Evolutionary conservation across 2,888 invertebrate genomes (phyloP), one percentile per base, ranked within the genome.

Genomic region (Apamea crenata): DNA sequence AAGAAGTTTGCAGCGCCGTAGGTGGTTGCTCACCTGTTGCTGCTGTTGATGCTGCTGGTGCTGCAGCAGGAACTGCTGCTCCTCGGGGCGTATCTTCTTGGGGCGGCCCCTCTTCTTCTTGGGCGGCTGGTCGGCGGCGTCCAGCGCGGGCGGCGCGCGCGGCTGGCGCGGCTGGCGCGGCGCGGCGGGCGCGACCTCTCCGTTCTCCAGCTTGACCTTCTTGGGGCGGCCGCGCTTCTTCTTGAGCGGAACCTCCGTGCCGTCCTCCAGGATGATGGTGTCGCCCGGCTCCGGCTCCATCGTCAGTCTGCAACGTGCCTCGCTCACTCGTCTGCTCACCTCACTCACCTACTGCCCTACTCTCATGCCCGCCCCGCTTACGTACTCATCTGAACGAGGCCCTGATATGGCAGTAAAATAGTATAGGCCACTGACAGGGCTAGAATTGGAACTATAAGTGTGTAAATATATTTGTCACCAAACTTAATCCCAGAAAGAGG

Each of bases 221-320:
- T 99, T 99, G 82, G 99, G 99, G n/a, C 99, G 96, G 1, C 99
- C 99, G n/a, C 99, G 97, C 94, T 99, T 99, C 97, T 99, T 99
- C 96, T 99, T 99, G 70, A 98, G 98, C 0, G 98, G 98, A 84
- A 98, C 96, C 91, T 97, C 97, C 74, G 97, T 97, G 89, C 97
- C 97, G 94, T 97, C 97, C 91, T 97, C 97, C 76, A 97, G 97
- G 78, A 97, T 94, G 90, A 97, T 97, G 85, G 97, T 97, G 94
- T 97, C 97, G 4, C 97, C 97, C 67, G 96, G 96, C 92, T 97
- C 97, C 83, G 97, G 97, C 91, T 97, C 97, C 95, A 95, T 96
- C 56, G 97, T 97, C 90, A 97, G 94, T 91, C 97, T 97, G 96
- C 81, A 94, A 94, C 86, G 88, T 83, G 83, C 69, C 77, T 80